Base-by-base conservation (phyloP, 1,140 invertebrate species). In the Vanessa tameamea region DNA sequence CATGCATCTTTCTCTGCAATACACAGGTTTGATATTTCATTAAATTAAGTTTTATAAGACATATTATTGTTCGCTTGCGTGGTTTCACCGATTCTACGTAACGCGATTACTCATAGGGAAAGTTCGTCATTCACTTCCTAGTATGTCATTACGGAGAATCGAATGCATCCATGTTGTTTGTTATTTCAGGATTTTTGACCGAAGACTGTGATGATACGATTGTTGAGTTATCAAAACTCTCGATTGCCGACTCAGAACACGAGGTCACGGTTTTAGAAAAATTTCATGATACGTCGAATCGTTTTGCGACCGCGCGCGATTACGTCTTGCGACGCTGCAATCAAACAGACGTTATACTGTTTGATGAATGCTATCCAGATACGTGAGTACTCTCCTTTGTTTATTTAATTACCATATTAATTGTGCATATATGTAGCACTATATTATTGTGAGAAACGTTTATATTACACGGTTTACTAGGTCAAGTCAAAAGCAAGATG, bases 311-410 rank as follows among this genome's bases (percentile, higher is more conserved):
- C 73, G 93, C 94, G 55, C 89, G 92, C 79, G 92, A 94, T 78
- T 92, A 95, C 82, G 94, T 96, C 68, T 88, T 96, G 64, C 90
- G 93, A 79, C 94, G 93, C 86, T 96, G 96, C 85, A 89, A 92
- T 72, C 96, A 96, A 88, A 87, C 83, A n/a, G 93, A 93, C 73
- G 92, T 94, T 37, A 78, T 95, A 71, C 82, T 87, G 63, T 96
- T 96, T 90, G 92, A 94, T 83, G 84, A 93, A 87, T 94, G 94
- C 80, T 96, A 95, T 89, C 90, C 94, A 65, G 85, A 94, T 76
- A 85, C 91, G 95, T 95, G 79, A 93, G 94, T 94, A 82, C 6
- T 68, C 61, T 65, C 26, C 77, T 37, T 26, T 69, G 53, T 66
- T 71, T 64, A 55, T 71, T 68, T 66, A 75, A 61, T 50, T 47